Evolutionary conservation across 2,797 vertebrate species (phyloP).

Genomic region (Delichon dasypus): DNA sequence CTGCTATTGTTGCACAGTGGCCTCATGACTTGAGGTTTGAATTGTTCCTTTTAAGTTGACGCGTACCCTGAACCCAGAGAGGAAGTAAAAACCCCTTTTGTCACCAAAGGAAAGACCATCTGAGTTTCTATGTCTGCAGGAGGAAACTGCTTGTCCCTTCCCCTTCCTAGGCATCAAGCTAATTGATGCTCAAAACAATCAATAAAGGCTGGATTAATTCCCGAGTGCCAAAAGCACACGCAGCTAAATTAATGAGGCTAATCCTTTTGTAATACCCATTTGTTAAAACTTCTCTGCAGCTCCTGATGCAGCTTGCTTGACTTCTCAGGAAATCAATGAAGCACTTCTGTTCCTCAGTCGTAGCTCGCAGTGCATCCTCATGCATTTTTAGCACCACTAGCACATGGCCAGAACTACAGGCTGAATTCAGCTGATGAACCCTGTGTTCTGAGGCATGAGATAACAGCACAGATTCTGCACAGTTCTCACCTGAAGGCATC

Average conservation of each 20-base stretch:
- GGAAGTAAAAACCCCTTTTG: not conserved
- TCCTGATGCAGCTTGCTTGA: not conserved
- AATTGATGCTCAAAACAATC: not conserved
- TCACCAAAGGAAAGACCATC: not conserved
- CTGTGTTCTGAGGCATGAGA: not conserved
- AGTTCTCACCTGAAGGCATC: not conserved
- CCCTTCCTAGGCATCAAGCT: not conserved
- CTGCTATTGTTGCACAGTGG: not conserved
- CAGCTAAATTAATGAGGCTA: constrained; percentile 3
- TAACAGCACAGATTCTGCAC: not conserved
- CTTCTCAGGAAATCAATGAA: not conserved
- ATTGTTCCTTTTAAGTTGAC: not conserved
- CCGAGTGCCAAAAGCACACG: not conserved
- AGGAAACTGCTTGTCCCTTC: not conserved
- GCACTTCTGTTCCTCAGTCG: not conserved
- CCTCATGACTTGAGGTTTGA: not conserved
- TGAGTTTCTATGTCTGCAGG: not conserved
- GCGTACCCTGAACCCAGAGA: not conserved
- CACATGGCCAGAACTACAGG: not conserved
- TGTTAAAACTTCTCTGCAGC: not conserved
- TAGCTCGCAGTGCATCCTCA: not conserved
- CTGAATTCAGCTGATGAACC: not conserved
- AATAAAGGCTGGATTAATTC: constrained; percentile 4
- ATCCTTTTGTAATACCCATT: not conserved
- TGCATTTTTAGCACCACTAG: not conserved